Evolutionary conservation across 2,113 vertebrate species (phyloP).

Genomic region (Ammodytes dubius): DNA sequence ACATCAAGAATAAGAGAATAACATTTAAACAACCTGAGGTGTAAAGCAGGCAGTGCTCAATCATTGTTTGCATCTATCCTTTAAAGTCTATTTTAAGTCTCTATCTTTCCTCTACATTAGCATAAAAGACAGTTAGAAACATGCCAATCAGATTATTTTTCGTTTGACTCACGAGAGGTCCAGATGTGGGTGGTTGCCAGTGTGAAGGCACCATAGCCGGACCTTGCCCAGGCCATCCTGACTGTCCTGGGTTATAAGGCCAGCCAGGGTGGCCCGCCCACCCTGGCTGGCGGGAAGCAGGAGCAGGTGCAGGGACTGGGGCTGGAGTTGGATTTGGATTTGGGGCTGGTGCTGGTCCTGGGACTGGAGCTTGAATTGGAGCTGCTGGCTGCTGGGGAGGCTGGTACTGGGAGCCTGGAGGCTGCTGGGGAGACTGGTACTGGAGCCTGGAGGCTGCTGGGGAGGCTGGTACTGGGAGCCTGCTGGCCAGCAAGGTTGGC

Average conservation of each 20-base stretch:
- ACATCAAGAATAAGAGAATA: neutral
- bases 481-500: constrained; percentile 70
- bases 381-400: constrained; percentile 39
- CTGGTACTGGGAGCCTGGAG: constrained; percentile 66
- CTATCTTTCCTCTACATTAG: neutral
- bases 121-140: neutral
- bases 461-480: constrained; percentile 42
- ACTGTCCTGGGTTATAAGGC: constrained; percentile 83
- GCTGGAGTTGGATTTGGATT: constrained; percentile 7
- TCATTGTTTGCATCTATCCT: neutral
- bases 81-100: neutral
- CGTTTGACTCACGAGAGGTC: constrained; percentile 78
- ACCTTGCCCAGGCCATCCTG: constrained; percentile 84
- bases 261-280: constrained; percentile 74
- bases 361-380: constrained; percentile 43
- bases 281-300: constrained; percentile 48
- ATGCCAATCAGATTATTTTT: neutral
- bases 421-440: constrained; percentile 57
- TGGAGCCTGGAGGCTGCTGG: constrained; percentile 57
- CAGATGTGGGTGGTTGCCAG: constrained; percentile 80
- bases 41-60: neutral
- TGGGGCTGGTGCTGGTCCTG: constrained; percentile 24
- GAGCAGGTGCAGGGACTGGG: constrained; percentile 22
- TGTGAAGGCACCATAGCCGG: constrained; percentile 58
- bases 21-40: neutral